A percentile compares a stretch with the other conserved stretches of the same genome.
These are phyloP conservation scores for Idaea dimidiata DNA, from an alignment of 2,888 invertebrate genomes.

Conservation along the genomic window DNA sequence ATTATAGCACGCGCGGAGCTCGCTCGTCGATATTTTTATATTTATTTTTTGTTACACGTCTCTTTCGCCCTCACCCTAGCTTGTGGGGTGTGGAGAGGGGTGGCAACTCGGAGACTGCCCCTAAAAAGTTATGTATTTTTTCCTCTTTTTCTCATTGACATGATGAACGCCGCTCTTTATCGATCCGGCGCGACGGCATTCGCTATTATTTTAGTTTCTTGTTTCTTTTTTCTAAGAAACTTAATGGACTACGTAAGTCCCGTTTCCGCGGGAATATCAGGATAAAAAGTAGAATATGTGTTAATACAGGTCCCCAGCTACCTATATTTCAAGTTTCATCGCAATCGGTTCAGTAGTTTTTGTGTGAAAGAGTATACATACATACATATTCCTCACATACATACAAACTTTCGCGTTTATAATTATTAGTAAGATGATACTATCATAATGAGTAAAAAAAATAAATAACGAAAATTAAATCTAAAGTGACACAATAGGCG, in stretches of 20 bases:
- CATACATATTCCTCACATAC: too few species aligned
- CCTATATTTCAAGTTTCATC: too few species aligned
- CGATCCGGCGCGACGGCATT: conserved; percentile 56
- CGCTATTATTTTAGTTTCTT: conserved; percentile 41
- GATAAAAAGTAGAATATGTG: too few species aligned
- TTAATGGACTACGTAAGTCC: not conserved
- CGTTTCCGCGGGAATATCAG: too few species aligned
- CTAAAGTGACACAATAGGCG: too few species aligned
- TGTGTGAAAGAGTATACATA: too few species aligned
- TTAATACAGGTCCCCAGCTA: too few species aligned
- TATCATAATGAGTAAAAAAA: too few species aligned
- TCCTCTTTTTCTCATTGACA: conserved; percentile 77
- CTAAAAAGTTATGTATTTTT: conserved; percentile 81
- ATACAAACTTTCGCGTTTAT: too few species aligned
- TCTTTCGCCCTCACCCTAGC: conserved; percentile 40
- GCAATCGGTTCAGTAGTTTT: too few species aligned
- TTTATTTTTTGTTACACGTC: conserved; percentile 53
- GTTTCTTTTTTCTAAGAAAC: conserved; percentile 12
- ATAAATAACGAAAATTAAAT: too few species aligned
- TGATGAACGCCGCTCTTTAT: conserved; percentile 75
- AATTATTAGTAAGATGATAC: too few species aligned
- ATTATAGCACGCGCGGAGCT: conserved; percentile 69
- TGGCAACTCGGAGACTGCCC: conserved; percentile 60
- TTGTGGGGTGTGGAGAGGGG: conserved; percentile 28
- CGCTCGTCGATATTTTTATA: conserved; percentile 60